phyloP scores from a whole-genome alignment of 2,113 vertebrate species.

The Malurus elegans region DNA sequence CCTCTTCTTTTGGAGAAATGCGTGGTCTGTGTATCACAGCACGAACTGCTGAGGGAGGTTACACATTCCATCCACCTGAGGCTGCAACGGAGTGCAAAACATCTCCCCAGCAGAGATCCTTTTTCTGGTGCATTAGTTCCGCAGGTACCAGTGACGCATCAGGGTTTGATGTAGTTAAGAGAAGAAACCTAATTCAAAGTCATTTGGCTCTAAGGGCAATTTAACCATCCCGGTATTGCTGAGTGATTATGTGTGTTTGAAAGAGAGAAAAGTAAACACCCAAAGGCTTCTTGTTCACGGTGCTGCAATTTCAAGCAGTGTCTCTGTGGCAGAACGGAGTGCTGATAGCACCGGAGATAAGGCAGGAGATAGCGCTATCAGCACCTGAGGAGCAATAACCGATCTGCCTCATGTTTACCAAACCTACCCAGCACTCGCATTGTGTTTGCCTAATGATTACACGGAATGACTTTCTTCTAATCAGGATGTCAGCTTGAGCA shows the following conservation, averaged over 20 bases:
- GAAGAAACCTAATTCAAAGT: conserved; percentile 31
- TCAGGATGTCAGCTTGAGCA: conserved; percentile 19
- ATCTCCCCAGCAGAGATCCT: background rate
- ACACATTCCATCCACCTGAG: background rate
- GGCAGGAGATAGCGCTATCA: background rate
- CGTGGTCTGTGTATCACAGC: fast-evolving
- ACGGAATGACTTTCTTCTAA: conserved; percentile 37
- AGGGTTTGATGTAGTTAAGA: background rate
- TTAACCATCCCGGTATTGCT: background rate
- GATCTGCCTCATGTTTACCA: conserved; percentile 23
- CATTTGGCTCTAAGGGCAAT: conserved; percentile 3
- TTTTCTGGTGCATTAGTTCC: background rate
- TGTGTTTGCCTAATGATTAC: conserved; percentile 46
- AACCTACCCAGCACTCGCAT: background rate
- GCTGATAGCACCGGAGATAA: conserved; percentile 8
- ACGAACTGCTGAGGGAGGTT: fast-evolving
- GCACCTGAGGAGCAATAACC: background rate
- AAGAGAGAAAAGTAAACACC: conserved; percentile 38
- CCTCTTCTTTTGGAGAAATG: background rate
- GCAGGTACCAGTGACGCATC: background rate
- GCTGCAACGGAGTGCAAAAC: background rate
- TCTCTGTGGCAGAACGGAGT: background rate
- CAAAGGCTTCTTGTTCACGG: background rate
- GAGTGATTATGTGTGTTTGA: background rate
- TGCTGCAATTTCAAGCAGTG: background rate